A percentile compares a stretch with the other conserved stretches of the same genome.
Conservation (phyloP, 2,797 vertebrate genomes). For the Cheirogaleus major region DNA sequence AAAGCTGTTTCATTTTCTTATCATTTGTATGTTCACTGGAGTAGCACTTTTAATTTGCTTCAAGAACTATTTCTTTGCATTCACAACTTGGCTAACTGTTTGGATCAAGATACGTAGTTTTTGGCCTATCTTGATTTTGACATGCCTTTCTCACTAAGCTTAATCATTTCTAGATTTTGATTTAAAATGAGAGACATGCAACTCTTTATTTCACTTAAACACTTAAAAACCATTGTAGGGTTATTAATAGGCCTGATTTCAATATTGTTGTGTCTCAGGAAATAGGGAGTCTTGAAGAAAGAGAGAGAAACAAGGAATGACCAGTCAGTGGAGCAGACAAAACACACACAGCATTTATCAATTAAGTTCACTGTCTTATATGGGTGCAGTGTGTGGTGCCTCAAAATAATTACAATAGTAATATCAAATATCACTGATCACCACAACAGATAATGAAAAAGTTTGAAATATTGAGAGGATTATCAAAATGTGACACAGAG, state of each 20-base stretch:
- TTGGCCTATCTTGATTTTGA: background rate
- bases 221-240: background rate
- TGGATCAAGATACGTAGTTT: background rate
- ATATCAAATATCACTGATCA: background rate
- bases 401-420: background rate
- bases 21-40: background rate
- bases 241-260: background rate
- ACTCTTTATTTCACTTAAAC: background rate
- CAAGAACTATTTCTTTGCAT: background rate
- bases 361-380: background rate
- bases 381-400: background rate
- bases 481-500: background rate
- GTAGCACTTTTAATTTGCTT: background rate
- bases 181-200: background rate
- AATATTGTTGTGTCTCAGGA: background rate
- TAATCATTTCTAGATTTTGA: background rate
- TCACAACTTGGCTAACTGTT: background rate
- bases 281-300: background rate
- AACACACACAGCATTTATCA: background rate
- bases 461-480: background rate
- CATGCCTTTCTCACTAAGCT: background rate
- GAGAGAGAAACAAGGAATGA: background rate
- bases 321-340: background rate
- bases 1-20: background rate
- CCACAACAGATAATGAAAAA: background rate